Evolutionary conservation across 2,888 invertebrate species (phyloP).

Genomic region (Apeira syringaria): DNA sequence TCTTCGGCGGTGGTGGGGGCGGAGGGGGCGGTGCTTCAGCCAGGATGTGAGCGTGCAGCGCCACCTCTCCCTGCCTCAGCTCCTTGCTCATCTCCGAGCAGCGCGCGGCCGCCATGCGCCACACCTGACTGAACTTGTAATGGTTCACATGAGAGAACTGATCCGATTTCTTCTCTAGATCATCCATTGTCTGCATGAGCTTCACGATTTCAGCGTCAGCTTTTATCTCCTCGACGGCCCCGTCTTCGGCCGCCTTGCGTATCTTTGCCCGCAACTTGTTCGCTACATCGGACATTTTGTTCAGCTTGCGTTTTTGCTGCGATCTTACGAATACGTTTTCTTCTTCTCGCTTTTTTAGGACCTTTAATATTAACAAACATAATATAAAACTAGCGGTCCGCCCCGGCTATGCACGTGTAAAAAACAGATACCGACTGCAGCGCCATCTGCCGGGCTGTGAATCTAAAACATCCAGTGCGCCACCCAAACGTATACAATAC

Average conservation of each 20-base stretch:
- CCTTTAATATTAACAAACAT: slow-evolving; percentile 45
- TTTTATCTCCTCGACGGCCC: slow-evolving; percentile 86
- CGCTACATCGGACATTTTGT: slow-evolving; percentile 89
- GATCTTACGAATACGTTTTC: slow-evolving; percentile 92
- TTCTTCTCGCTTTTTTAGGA: slow-evolving; percentile 93
- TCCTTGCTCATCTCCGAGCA: slow-evolving; percentile 50
- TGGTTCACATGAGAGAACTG: slow-evolving; percentile 86
- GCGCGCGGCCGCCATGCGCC: slow-evolving; percentile 66
- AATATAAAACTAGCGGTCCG: no score
- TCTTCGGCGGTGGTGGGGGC: slow-evolving; percentile 56
- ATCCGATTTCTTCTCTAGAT: slow-evolving; percentile 87
- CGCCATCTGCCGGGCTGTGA: no score
- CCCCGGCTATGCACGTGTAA: no score
- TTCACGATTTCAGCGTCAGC: slow-evolving; percentile 87
- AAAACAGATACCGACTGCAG: no score
- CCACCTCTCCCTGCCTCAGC: slow-evolving; percentile 62
- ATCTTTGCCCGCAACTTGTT: slow-evolving; percentile 86
- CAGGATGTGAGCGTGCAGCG: slow-evolving; percentile 70
- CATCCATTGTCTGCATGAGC: slow-evolving; percentile 86
- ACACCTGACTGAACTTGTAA: slow-evolving; percentile 82
- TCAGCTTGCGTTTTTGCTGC: slow-evolving; percentile 90
- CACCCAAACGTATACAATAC: no score
- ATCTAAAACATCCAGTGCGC: no score
- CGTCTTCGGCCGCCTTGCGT: slow-evolving; percentile 85
- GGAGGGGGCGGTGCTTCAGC: slow-evolving; percentile 68